Conservation (phyloP, 2,113 vertebrate species). For the Cnemophilus loriae region DNA sequence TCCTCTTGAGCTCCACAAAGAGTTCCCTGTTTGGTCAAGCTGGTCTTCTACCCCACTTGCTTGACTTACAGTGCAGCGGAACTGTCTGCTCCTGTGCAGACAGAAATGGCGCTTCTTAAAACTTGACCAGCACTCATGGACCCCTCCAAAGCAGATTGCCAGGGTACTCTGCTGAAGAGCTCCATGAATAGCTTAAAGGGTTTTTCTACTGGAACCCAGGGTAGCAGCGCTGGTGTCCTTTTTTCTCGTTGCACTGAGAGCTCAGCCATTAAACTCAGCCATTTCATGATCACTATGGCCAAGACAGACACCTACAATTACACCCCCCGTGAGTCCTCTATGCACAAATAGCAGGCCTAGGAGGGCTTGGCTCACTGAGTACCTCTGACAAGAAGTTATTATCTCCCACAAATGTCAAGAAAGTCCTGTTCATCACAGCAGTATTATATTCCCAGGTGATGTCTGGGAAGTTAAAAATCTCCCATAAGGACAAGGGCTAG, state of each 20-base stretch:
- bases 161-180: neutral
- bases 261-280: neutral
- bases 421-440: neutral
- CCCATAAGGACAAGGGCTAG: neutral
- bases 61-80: neutral
- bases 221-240: neutral
- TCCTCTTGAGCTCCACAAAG: neutral
- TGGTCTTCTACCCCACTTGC: neutral
- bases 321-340: neutral
- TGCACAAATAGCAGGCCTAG: neutral
- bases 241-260: neutral
- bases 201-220: neutral
- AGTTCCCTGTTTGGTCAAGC: neutral
- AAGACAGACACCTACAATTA: neutral
- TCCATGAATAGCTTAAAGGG: neutral
- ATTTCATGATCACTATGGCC: neutral
- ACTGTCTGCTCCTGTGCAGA: neutral
- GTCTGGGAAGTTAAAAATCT: neutral
- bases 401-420: neutral
- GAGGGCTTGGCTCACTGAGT: neutral
- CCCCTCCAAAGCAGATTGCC: neutral
- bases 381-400: neutral
- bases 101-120: neutral
- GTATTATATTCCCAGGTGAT: neutral
- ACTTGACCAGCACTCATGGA: neutral